phyloP scores from a whole-genome alignment of 2,888 invertebrate genomes.

The Dorcus hopei region DNA sequence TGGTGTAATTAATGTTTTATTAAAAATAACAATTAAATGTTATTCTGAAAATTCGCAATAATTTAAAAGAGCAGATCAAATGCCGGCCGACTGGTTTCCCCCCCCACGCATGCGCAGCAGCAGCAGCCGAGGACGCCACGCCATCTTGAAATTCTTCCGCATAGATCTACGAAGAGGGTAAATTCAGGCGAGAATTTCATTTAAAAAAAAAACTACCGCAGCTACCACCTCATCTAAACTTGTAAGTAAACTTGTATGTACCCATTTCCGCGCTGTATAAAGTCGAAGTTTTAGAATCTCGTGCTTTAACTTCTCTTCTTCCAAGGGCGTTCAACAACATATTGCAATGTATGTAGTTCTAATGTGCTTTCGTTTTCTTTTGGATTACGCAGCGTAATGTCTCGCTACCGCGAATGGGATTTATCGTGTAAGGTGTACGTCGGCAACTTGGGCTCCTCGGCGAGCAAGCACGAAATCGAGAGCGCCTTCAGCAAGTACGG shows the following conservation, averaged over 20 bases:
- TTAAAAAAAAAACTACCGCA: no score
- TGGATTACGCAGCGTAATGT: constrained; percentile 53
- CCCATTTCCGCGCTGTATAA: no score
- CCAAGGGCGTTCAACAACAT: not conserved
- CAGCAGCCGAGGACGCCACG: not conserved
- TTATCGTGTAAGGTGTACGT: constrained; percentile 90
- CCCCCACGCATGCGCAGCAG: not conserved
- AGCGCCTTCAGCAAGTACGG: constrained; percentile 86
- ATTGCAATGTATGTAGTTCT: not conserved
- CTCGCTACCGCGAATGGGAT: constrained; percentile 78
- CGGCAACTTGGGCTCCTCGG: constrained; percentile 86
- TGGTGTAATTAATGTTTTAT: no score
- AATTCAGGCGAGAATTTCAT: no score
- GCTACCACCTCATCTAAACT: no score
- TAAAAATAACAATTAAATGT: no score
- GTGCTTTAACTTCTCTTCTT: not conserved
- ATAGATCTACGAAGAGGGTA: no score
- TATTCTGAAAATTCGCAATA: no score
- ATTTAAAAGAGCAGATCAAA: no score
- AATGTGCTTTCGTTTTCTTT: no score
- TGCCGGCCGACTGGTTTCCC: not conserved
- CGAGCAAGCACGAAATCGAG: constrained; percentile 86
- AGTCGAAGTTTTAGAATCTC: no score
- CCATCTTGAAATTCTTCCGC: constrained; percentile 10
- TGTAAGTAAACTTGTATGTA: no score